phyloP scores from a whole-genome alignment of 2,888 invertebrate genomes.

The Julus scandinavius region DNA sequence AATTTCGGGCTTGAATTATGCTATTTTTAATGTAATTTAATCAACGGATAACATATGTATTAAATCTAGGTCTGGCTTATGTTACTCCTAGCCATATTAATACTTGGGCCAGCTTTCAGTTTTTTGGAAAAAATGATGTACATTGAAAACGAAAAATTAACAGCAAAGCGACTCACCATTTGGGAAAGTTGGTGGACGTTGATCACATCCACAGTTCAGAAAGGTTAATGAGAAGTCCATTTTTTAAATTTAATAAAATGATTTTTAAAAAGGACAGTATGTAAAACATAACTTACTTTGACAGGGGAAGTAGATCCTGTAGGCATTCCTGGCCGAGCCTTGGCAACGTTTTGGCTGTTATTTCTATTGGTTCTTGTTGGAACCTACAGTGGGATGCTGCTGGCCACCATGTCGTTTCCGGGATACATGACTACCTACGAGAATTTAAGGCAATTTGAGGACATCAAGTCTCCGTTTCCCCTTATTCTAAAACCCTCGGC shows the following conservation, averaged over 20 bases:
- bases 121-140: conserved; percentile 45
- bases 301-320: conserved; percentile 52
- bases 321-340: background rate
- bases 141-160: background rate
- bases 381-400: conserved; percentile 53
- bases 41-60: no score
- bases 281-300: background rate
- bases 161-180: background rate
- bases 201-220: conserved; percentile 39
- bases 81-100: conserved; percentile 45
- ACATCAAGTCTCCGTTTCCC: conserved; percentile 19
- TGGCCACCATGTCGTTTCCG: conserved; percentile 55
- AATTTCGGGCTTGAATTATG: no score
- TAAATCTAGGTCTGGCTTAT: conserved; percentile 53
- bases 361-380: conserved; percentile 55
- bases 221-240: background rate
- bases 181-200: conserved; percentile 50
- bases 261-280: background rate
- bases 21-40: no score
- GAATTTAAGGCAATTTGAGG: conserved; percentile 47
- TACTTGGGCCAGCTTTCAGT: conserved; percentile 51
- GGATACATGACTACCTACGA: conserved; percentile 50
- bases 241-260: background rate
- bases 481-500: conserved; percentile 11
- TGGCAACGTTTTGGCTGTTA: conserved; percentile 54